Base-by-base conservation (phyloP, 2,888 invertebrate genomes). In the Cylloceria caligata region DNA sequence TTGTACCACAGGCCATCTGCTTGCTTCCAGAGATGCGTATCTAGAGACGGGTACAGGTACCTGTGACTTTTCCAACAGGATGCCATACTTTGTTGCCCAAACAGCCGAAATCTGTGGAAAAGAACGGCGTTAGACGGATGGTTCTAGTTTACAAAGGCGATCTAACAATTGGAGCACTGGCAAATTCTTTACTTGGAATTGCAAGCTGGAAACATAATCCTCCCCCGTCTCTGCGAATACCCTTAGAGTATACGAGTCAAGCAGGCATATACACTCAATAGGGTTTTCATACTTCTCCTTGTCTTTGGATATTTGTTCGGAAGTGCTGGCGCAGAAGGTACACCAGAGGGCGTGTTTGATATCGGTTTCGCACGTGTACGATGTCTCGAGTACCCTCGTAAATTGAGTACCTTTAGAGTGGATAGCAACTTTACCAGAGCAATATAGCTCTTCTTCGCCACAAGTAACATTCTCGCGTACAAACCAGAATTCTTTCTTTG, bases 371-470 rank as follows among this genome's bases (percentile, higher is more conserved):
- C 97, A 95, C 4, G 97, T 97, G 90, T 96, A 98, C 72, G 97
- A 96, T 9, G 89, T 92, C 84, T 92, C 89, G 0, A 91, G 79
- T 16, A 91, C 78, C 65, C 87, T 86, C 4, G 90, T 89, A 36
- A 85, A 86, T 60, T 89, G 90, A 60, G 86, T 88, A 4, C 92
- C 92, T 85, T 88, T 91, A 0, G 90, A 89, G 69, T 92, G 90
- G 65, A 98, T 95, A 3, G 97, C 98, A 19, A 97, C 96, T 89
- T 96, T 95, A 1, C 96, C 97, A 88, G 96, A 96, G 1, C 97
- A 95, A 94, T 98, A 98, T 71, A 98, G 93, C 91, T 98, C 98
- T 91, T 98, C 98, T 92, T 98, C 98, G 85, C 92, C 92, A 89
- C 88, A 88, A 3, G 62, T 89, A 86, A 95, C 94, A 81, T 94